Conservation (phyloP, 1,140 invertebrate genomes). For the Neodiprion virginianus region DNA sequence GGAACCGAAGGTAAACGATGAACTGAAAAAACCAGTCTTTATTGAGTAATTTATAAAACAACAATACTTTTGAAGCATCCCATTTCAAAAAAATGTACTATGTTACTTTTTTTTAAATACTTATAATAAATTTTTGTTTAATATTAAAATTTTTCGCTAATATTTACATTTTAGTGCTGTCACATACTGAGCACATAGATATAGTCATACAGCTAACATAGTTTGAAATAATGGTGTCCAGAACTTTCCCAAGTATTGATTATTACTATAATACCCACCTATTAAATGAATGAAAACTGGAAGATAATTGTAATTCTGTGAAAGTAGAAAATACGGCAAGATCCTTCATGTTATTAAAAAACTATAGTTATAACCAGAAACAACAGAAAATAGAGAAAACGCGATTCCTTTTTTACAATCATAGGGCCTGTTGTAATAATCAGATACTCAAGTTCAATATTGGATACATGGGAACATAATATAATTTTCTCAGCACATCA, state of each 20-base stretch:
- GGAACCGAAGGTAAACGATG: neutral
- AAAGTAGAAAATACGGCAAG: too few relatives aligned
- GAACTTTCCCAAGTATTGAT: neutral
- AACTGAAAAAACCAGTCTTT: neutral
- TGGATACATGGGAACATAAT: too few relatives aligned
- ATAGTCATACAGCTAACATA: too few relatives aligned
- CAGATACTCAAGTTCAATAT: too few relatives aligned
- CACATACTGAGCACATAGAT: neutral
- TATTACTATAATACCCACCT: neutral
- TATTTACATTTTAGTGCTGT: neutral
- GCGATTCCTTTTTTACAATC: too few relatives aligned
- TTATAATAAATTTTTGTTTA: neutral
- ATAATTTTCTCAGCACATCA: too few relatives aligned
- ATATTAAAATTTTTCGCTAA: neutral
- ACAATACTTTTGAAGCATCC: conserved; percentile 3
- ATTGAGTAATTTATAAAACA: conserved; percentile 6
- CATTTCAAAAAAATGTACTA: neutral
- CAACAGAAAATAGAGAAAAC: too few relatives aligned
- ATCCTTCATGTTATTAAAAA: too few relatives aligned
- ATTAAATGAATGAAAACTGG: too few relatives aligned
- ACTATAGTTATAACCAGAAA: too few relatives aligned
- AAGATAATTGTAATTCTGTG: too few relatives aligned
- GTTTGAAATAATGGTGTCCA: neutral
- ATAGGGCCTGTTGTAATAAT: too few relatives aligned
- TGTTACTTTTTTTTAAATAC: neutral